Evolutionary conservation across 2,113 vertebrate species (phyloP).

Genomic region (Laterallus jamaicensis): DNA sequence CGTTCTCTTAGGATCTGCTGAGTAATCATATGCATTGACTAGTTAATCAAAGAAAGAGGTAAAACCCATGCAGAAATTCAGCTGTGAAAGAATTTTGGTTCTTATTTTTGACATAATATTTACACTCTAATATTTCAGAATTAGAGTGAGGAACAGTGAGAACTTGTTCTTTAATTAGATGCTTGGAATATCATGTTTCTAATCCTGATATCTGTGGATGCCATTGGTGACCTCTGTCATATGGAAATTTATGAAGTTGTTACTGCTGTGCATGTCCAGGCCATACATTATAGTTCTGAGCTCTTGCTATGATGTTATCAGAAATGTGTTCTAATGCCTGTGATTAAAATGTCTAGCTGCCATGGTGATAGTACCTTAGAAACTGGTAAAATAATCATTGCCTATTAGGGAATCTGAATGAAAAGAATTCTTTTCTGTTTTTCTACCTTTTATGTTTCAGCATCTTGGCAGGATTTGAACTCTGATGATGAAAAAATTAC

Average conservation of each 20-base stretch:
- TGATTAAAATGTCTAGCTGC: constrained; percentile 58
- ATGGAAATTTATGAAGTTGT: neutral
- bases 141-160: neutral
- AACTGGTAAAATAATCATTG: constrained; percentile 54
- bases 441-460: neutral
- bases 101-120: neutral
- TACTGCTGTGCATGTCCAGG: neutral
- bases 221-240: neutral
- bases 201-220: neutral
- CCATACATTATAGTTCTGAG: neutral
- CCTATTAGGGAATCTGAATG: constrained; percentile 39
- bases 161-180: constrained; percentile 14
- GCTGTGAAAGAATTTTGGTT: neutral
- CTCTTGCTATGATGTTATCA: constrained; percentile 16
- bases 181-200: neutral
- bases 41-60: neutral
- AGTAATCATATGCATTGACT: neutral
- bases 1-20: constrained; percentile 15
- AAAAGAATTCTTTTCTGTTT: neutral
- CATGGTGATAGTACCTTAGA: constrained; percentile 62
- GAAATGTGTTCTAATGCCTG: neutral
- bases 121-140: neutral
- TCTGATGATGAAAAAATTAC: neutral
- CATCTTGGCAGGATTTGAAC: neutral
- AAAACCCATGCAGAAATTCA: neutral